Conservation (phyloP, 2,888 invertebrate genomes). For the Leptopilina syphax region DNA sequence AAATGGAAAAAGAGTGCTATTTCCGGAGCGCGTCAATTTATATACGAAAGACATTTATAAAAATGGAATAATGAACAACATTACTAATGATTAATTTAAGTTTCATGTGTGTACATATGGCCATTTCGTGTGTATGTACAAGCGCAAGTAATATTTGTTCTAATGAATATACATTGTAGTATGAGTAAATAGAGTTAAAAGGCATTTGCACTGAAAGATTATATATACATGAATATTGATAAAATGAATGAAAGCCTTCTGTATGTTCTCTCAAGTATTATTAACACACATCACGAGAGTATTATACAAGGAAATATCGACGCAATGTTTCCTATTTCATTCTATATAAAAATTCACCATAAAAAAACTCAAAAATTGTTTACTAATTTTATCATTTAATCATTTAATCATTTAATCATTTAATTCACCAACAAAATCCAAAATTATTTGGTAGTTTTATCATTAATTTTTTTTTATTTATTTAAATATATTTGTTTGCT, state of each 20-base stretch:
- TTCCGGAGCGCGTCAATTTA: slow-evolving; percentile 41
- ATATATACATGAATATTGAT: neutral
- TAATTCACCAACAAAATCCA: too few species aligned
- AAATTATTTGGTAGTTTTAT: too few species aligned
- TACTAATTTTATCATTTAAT: too few species aligned
- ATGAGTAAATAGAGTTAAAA: slow-evolving; percentile 6
- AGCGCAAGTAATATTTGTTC: slow-evolving; percentile 18
- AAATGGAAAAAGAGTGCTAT: slow-evolving; percentile 51
- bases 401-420: too few species aligned
- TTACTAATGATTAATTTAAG: slow-evolving; percentile 14
- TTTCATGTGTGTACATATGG: neutral
- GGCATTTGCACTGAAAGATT: slow-evolving; percentile 19
- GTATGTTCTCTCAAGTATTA: neutral
- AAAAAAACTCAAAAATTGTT: too few species aligned
- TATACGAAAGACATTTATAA: neutral
- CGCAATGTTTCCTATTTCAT: too few species aligned
- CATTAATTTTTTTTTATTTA: too few species aligned
- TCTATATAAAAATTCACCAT: too few species aligned
- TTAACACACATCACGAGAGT: too few species aligned
- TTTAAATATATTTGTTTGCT: too few species aligned
- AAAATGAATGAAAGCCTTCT: neutral
- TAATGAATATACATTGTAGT: slow-evolving; percentile 4
- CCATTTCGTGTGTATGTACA: neutral
- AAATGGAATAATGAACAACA: slow-evolving; percentile 23
- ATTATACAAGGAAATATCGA: too few species aligned